Percentiles rank a stretch among this genome's conserved stretches.
Evolutionary conservation across 2,797 vertebrate genomes (phyloP).

Genomic region (Ctenosaura bakeri): DNA sequence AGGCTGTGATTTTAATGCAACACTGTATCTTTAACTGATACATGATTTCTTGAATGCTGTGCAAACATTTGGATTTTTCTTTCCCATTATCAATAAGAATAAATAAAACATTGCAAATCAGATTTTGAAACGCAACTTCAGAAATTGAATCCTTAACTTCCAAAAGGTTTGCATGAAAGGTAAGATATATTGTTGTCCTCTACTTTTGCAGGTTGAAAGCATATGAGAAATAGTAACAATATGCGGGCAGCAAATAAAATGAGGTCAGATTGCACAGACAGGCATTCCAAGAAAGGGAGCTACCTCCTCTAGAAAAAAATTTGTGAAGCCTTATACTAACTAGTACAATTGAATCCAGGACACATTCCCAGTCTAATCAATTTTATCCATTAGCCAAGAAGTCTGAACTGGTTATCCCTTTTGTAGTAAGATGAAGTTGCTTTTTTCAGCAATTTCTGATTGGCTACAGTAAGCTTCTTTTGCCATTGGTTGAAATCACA

Average conservation of each 20-base stretch:
- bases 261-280: neutral
- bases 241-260: no score
- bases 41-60: neutral
- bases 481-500: neutral
- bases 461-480: no score
- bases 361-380: neutral
- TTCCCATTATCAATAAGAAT: neutral
- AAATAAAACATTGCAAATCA: neutral
- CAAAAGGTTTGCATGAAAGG: neutral
- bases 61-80: neutral
- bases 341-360: neutral
- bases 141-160: neutral
- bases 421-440: neutral
- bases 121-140: neutral
- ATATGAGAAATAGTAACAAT: neutral
- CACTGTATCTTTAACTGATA: neutral
- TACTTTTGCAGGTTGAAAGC: neutral
- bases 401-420: neutral
- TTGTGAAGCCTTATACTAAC: no score
- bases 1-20: neutral
- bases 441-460: no score
- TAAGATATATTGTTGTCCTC: neutral
- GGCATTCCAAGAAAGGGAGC: no score
- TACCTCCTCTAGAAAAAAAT: no score
- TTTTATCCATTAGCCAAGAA: neutral